A percentile compares a stretch with the other conserved stretches of the same genome.
Conservation (phyloP, 2,888 invertebrate species). For the Erebia aethiops region DNA sequence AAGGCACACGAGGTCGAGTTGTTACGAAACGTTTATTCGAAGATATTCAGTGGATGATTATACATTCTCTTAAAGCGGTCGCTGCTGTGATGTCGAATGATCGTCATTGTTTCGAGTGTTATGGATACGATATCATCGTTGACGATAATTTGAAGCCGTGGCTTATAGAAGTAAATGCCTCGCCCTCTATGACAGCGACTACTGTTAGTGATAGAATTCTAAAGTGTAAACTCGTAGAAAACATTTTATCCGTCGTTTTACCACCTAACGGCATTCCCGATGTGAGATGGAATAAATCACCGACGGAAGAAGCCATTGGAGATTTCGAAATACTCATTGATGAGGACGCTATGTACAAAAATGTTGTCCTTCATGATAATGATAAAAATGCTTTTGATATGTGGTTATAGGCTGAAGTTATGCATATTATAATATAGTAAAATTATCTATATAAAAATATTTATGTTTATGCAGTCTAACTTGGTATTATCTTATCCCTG, state of each 20-base stretch:
- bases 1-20: constrained; percentile 94
- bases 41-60: constrained; percentile 94
- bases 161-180: constrained; percentile 97
- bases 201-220: constrained; percentile 96
- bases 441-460: too few species aligned
- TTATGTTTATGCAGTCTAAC: too few species aligned
- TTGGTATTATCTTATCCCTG: too few species aligned
- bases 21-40: constrained; percentile 96
- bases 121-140: constrained; percentile 98
- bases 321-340: constrained; percentile 93
- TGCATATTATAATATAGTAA: too few species aligned
- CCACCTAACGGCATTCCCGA: constrained; percentile 95
- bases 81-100: constrained; percentile 97
- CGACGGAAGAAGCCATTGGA: constrained; percentile 87
- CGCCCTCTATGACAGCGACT: constrained; percentile 96
- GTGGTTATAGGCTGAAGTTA: background rate
- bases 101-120: constrained; percentile 96
- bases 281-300: constrained; percentile 93
- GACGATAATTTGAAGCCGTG: constrained; percentile 97
- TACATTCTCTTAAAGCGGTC: constrained; percentile 96
- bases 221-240: constrained; percentile 97
- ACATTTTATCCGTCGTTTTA: constrained; percentile 94
- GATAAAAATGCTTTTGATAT: background rate
- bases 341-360: constrained; percentile 89
- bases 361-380: background rate